These are phyloP conservation scores for Stegana nigrithorax DNA, from an alignment of 2,888 invertebrate species.

Conservation along the genomic window DNA sequence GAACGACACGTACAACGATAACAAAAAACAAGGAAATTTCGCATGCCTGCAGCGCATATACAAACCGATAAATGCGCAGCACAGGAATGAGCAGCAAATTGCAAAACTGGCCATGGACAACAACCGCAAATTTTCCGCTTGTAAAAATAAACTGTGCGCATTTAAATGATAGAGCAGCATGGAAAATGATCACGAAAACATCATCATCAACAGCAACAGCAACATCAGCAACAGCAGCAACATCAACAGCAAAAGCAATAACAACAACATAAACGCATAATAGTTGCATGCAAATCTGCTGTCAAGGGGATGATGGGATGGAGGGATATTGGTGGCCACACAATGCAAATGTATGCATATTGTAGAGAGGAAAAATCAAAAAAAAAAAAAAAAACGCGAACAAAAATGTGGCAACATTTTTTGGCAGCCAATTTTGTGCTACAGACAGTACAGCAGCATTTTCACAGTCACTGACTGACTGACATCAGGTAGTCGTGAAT, in stretches of 20 bases:
- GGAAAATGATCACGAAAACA: background rate
- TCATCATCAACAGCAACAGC: background rate
- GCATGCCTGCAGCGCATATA: conserved; percentile 3
- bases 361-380: background rate
- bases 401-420: background rate
- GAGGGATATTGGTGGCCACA: background rate
- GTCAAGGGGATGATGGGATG: too few species aligned
- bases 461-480: background rate
- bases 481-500: background rate
- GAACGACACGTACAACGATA: too few species aligned
- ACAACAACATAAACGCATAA: background rate
- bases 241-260: background rate
- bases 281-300: background rate
- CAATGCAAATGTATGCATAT: conserved; percentile 21
- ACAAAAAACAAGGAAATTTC: background rate
- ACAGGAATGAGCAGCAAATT: too few species aligned
- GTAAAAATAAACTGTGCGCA: conserved; percentile 9
- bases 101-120: background rate
- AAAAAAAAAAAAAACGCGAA: background rate
- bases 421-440: background rate
- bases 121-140: conserved; percentile 11
- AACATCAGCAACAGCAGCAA: background rate
- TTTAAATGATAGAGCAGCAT: background rate
- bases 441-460: background rate
- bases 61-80: conserved; percentile 9